phyloP scores from a whole-genome alignment of 2,797 vertebrate species.

The Acrocephalus scirpaceus region DNA sequence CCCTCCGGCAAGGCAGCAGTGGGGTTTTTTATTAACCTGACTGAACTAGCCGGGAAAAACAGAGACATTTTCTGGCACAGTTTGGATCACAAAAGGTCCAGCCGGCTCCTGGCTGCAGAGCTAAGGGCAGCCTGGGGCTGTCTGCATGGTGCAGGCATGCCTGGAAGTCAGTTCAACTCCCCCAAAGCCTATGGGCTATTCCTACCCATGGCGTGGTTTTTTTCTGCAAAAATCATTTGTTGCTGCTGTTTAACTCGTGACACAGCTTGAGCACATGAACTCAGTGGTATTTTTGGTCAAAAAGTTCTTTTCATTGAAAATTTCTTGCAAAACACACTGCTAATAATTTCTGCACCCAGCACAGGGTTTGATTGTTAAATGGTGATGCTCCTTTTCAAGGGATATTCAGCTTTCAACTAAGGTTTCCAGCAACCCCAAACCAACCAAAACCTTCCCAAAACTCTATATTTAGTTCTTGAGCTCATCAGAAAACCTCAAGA shows the following conservation, averaged over 20 bases:
- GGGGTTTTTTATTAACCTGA: background rate
- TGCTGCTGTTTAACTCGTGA: rapidly evolving
- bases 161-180: background rate
- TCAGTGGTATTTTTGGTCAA: rapidly evolving
- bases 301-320: background rate
- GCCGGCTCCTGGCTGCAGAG: background rate
- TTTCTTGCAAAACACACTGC: background rate
- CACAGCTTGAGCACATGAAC: rapidly evolving
- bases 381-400: background rate
- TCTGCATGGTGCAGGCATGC: background rate
- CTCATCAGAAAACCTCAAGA: background rate
- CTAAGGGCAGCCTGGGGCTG: background rate
- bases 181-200: rapidly evolving
- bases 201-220: rapidly evolving
- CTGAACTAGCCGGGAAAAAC: background rate
- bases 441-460: background rate
- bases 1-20: rapidly evolving
- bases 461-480: rapidly evolving
- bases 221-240: background rate
- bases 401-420: background rate
- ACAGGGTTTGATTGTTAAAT: background rate
- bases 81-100: background rate
- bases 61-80: background rate
- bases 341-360: background rate
- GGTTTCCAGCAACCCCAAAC: background rate